phyloP scores from a whole-genome alignment of 2,888 invertebrate species.

The Suillia variegata region DNA sequence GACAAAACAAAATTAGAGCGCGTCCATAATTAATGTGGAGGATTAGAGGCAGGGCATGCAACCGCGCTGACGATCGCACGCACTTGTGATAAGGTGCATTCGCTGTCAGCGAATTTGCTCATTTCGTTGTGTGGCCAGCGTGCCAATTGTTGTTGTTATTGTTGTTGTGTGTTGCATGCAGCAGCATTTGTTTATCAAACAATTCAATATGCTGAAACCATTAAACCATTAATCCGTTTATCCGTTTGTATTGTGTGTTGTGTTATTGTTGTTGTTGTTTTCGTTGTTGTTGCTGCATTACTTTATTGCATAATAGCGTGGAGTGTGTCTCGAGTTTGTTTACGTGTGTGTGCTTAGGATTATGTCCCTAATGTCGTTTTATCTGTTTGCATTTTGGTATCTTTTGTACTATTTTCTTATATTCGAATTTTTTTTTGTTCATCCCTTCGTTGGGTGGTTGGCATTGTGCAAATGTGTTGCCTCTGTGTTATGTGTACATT shows the following conservation, averaged over 20 bases:
- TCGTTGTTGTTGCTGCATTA: constrained; percentile 29
- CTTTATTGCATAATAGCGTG: constrained; percentile 47
- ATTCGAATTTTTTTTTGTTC: background rate
- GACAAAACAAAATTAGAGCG: no score
- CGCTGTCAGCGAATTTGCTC: no score
- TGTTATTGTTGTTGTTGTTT: background rate
- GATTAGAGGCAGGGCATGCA: no score
- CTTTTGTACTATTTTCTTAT: background rate
- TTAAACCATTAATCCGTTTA: constrained; percentile 29
- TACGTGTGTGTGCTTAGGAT: constrained; percentile 19
- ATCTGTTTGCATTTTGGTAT: background rate
- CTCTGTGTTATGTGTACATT: background rate
- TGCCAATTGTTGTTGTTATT: no score
- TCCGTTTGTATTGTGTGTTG: no score
- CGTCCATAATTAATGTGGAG: no score
- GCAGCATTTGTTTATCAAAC: constrained; percentile 47
- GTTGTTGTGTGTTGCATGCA: background rate
- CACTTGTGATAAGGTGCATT: no score
- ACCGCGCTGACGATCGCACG: no score
- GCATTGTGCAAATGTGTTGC: background rate
- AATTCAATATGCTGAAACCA: constrained; percentile 46
- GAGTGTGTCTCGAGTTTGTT: constrained; percentile 30
- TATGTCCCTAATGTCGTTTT: constrained; percentile 19
- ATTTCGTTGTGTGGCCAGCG: no score
- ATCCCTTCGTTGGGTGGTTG: background rate